Base-by-base conservation (phyloP, 1,140 invertebrate species). In the Panonychus citri region DNA sequence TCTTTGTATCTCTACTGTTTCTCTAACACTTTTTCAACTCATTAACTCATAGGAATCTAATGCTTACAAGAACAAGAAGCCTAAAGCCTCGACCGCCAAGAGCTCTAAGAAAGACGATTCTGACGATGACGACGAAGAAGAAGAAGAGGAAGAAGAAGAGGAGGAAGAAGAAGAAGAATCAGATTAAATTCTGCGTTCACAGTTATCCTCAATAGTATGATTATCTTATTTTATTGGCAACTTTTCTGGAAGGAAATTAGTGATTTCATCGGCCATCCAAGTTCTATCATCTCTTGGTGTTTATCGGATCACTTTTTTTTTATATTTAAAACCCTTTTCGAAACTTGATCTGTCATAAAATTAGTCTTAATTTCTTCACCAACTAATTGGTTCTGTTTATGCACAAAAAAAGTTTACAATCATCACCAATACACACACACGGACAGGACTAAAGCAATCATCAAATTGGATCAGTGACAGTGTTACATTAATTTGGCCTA, bases 51-150 rank as follows among this genome's bases (percentile, higher is more conserved):
- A 65, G 63, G 64, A 65, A 50, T 50, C 61, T 12, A 65, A 64
- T 19, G 62, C 59, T 15, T 64, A 65, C 51, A 64, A 63, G 50
- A 40, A 50, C 28, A 82, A 82, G 70, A 80, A 78, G 69, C 68
- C 74, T 65, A 75, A 78, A 71, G 72, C 63, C 60, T 64, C 60
- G 66, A 66, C 62, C 67, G 71, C 57, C 3, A 61, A 61, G 50
- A 28, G 21, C 43, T 56, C 39, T 26, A 62, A 60, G 42, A 63
- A 60, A 51, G 53, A 56, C 43, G 57, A 62, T 13, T 54, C 51
- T 54, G 56, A 55, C 21, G 59, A 61, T 7, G 61, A 62, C 50
- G 58, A 58, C 27, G 61, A 60, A 13, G 60, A 61, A 51, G 61
- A 64, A 27, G 60, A 62, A 12, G 60, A 59, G n/a, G 62, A 64